Percentiles rank a stretch among this genome's conserved stretches.
phyloP scores from a whole-genome alignment of 1,140 invertebrate species.

The Diachasmimorpha longicaudata region DNA sequence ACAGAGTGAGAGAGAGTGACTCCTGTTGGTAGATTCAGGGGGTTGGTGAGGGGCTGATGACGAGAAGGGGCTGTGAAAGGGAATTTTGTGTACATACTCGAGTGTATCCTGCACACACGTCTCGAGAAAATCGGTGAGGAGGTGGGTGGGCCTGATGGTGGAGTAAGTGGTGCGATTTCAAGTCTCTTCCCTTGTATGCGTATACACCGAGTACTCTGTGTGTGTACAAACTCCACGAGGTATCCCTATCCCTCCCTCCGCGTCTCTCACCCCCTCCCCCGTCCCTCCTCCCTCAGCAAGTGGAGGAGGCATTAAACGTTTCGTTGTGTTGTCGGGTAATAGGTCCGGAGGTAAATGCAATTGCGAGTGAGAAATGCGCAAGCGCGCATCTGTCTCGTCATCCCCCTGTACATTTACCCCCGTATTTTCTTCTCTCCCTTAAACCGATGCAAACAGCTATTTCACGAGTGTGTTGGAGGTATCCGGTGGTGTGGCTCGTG shows the following conservation, averaged over 20 bases:
- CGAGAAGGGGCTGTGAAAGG: slow-evolving; percentile 12
- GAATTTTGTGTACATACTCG: slow-evolving; percentile 48
- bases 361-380: not conserved
- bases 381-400: not conserved
- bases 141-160: not conserved
- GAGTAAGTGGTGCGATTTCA: not conserved
- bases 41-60: not conserved
- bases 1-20: not conserved
- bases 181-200: not conserved
- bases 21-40: not conserved
- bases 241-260: not conserved
- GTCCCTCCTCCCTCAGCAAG: not conserved
- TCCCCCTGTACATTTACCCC: not conserved
- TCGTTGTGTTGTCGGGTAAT: not conserved
- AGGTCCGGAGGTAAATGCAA: not conserved
- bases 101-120: slow-evolving; percentile 46
- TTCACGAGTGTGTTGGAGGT: not conserved
- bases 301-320: not conserved
- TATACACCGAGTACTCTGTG: not conserved
- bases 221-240: not conserved
- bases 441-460: not conserved
- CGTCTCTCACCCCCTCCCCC: too few relatives aligned
- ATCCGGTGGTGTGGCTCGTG: not conserved
- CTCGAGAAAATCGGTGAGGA: slow-evolving; percentile 22
- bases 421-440: not conserved